phyloP scores from a whole-genome alignment of 2,113 vertebrate genomes.

The Abramis brama region DNA sequence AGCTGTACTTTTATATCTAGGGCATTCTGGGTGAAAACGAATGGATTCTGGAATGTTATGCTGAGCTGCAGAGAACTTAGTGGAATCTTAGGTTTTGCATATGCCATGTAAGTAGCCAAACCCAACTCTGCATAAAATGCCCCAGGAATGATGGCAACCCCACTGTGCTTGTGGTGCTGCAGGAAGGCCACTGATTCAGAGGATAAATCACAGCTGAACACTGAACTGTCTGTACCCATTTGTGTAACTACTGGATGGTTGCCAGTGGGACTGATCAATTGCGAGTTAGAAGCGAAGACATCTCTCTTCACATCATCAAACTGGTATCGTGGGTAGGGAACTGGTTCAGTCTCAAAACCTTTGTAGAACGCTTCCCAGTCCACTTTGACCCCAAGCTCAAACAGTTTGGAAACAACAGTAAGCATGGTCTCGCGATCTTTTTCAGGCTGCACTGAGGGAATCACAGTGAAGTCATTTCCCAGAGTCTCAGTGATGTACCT shows the following conservation, averaged over 20 bases:
- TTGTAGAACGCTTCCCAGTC: slow-evolving; percentile 80
- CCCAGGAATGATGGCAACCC: slow-evolving; percentile 78
- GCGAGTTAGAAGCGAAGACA: slow-evolving; percentile 61
- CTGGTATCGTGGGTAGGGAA: slow-evolving; percentile 78
- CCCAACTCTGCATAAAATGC: slow-evolving; percentile 82
- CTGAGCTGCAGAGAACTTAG: slow-evolving; percentile 74
- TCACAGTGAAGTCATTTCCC: slow-evolving; percentile 71
- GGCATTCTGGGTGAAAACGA: slow-evolving; percentile 72
- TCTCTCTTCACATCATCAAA: slow-evolving; percentile 78
- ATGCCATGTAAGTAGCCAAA: slow-evolving; percentile 75
- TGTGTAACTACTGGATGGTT: slow-evolving; percentile 76
- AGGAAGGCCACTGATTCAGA: slow-evolving; percentile 70
- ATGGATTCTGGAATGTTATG: slow-evolving; percentile 76
- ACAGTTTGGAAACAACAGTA: slow-evolving; percentile 73
- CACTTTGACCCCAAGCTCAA: slow-evolving; percentile 79
- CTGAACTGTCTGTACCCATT: slow-evolving; percentile 62
- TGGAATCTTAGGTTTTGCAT: slow-evolving; percentile 74
- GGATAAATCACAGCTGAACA: slow-evolving; percentile 75
- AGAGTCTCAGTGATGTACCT: slow-evolving; percentile 82
- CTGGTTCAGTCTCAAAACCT: slow-evolving; percentile 75
- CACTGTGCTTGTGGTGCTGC: slow-evolving; percentile 79
- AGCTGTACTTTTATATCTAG: slow-evolving; percentile 77
- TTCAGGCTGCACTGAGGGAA: slow-evolving; percentile 74
- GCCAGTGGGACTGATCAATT: slow-evolving; percentile 45
- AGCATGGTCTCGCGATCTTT: slow-evolving; percentile 74